A percentile compares a stretch with the other conserved stretches of the same genome.
These are phyloP conservation scores for Ceriagrion tenellum DNA, from an alignment of 2,888 invertebrate genomes.

Conservation along the genomic window DNA sequence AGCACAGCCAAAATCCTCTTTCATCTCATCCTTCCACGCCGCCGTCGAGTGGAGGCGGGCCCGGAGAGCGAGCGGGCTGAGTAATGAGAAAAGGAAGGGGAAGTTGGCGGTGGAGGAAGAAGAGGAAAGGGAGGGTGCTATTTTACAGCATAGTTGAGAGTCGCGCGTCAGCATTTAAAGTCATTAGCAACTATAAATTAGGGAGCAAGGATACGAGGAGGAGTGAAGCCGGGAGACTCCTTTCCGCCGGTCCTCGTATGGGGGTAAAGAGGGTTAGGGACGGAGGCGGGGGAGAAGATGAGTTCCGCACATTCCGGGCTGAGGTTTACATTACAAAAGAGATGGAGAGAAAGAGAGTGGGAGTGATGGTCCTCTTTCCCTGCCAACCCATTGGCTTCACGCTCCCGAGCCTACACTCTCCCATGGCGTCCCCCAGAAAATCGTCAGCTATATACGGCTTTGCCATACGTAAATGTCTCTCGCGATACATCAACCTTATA, in stretches of 20 bases:
- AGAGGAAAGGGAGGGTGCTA: background rate
- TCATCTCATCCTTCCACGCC: background rate
- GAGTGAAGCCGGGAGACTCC: background rate
- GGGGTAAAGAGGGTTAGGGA: too few relatives aligned
- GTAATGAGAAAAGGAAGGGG: slow-evolving; percentile 18
- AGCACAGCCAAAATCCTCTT: background rate
- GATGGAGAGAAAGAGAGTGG: background rate
- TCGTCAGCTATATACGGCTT: background rate
- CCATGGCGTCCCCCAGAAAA: background rate
- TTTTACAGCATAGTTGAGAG: slow-evolving; percentile 31
- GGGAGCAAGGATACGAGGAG: slow-evolving; percentile 16
- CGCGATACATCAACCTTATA: background rate
- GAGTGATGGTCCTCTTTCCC: background rate
- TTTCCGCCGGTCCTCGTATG: background rate
- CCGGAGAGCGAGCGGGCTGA: background rate
- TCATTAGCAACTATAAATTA: slow-evolving; percentile 39
- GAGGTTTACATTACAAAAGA: slow-evolving; percentile 39
- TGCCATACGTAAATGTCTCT: slow-evolving; percentile 8
- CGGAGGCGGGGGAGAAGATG: background rate
- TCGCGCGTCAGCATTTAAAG: slow-evolving; percentile 39
- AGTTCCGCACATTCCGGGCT: slow-evolving; percentile 36
- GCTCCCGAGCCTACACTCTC: background rate
- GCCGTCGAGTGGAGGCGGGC: background rate
- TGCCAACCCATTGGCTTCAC: background rate
- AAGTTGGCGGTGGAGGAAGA: background rate